Percentiles rank a stretch among this genome's conserved stretches.
phyloP scores from a whole-genome alignment of 2,113 vertebrate genomes.

The Ochotona curzoniae region DNA sequence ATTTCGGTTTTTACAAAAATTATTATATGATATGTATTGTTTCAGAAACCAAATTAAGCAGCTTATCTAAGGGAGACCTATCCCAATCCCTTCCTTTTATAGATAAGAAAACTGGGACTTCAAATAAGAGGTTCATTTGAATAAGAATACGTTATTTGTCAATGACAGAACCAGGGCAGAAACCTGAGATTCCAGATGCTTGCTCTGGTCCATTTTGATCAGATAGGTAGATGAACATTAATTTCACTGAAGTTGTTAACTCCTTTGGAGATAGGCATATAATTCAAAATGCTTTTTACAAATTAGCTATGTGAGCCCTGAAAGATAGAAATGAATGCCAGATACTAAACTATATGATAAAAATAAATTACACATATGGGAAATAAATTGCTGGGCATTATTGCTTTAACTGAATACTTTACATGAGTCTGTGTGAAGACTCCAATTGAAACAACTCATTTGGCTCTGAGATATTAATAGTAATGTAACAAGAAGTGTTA shows the following conservation, averaged over 20 bases:
- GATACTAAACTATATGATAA: constrained; percentile 71
- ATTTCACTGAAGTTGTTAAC: constrained; percentile 31
- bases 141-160: background rate
- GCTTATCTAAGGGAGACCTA: background rate
- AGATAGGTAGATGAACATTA: background rate
- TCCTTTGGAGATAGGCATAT: constrained; percentile 20
- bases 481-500: constrained; percentile 36
- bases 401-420: constrained; percentile 44
- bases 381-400: constrained; percentile 61
- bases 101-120: background rate
- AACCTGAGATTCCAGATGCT: background rate
- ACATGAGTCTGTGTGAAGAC: constrained; percentile 41
- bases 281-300: constrained; percentile 64
- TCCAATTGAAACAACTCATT: constrained; percentile 42
- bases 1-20: background rate
- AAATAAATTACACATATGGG: constrained; percentile 62
- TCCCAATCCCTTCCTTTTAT: background rate
- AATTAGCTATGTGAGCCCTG: constrained; percentile 59
- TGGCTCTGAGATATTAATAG: constrained; percentile 27
- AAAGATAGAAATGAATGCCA: constrained; percentile 63
- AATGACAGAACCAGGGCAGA: background rate
- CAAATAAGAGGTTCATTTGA: background rate
- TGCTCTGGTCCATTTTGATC: background rate
- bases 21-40: background rate
- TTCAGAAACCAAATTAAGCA: background rate